Evolutionary conservation across 2,797 vertebrate species (phyloP), one percentile per base, ranked within the genome.

Genomic region (Syngnathus acus): DNA sequence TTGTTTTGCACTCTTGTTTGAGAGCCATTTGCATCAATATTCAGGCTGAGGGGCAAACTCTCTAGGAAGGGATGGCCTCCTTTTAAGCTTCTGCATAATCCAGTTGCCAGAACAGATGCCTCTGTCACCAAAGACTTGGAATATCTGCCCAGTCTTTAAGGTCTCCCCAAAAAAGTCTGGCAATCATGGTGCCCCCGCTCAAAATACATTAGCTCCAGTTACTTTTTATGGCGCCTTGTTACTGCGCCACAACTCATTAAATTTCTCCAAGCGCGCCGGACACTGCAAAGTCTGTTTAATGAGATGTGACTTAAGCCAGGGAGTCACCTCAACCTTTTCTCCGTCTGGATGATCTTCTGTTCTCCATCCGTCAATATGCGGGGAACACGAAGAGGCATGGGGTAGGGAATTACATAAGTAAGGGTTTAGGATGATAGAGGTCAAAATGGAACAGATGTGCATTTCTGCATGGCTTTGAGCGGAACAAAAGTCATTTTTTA

Each of bases 251-350:
- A 76, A 71, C 71, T 53, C 79, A 82, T 86, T 85, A 81, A 76
- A 78, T 73, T 62, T 40, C 65, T 59, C 55, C 69, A 68, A 72
- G 67, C 65, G 62, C 7, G 63, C 60, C 77, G 79, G 80, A 75
- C 74, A 65, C 65, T 42, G 65, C 66, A 67, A 70, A 68, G 66
- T 77, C 77, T 69, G 19, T 40, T 73, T 88, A 87, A 89, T 86
- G 84, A 85, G 82, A 71, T 62, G 74, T 81, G 81, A 79, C 78
- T 79, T 60, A 74, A 74, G 70, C 61, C 67, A 66, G 68, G 64
- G 74, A 88, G 79, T 85, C 79, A 83, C 77, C 78, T 79, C 77
- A 82, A 83, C 85, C 85, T 88, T 87, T 81, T 76, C 42, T 16
- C 75, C 78, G 80, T 84, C 78, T 72, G 74, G 62, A 81, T 79